These are phyloP conservation scores for Baccha elongata DNA, from an alignment of 2,888 invertebrate species.

Conservation along the genomic window DNA sequence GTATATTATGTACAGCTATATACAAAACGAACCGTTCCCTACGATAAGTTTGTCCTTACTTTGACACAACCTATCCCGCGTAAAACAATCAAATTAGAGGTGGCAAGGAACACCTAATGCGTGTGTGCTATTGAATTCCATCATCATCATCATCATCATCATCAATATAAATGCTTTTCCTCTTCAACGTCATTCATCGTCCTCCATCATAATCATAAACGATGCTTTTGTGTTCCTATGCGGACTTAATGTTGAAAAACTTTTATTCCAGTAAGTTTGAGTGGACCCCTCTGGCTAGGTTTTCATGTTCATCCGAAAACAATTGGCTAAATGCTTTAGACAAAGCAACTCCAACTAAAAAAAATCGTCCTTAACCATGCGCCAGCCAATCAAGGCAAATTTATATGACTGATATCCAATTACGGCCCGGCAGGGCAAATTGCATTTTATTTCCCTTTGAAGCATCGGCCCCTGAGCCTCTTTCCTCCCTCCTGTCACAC, in stretches of 20 bases:
- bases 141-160: conserved; percentile 44
- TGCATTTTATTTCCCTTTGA: conserved; percentile 75
- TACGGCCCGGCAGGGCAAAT: conserved; percentile 75
- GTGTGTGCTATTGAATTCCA: conserved; percentile 40
- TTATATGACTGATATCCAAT: conserved; percentile 76
- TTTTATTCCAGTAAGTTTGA: neutral
- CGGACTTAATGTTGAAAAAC: conserved; percentile 23
- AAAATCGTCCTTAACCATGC: conserved; percentile 26
- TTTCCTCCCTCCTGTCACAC: neutral
- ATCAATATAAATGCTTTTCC: conserved; percentile 11
- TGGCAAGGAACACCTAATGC: conserved; percentile 39
- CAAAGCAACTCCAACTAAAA: neutral
- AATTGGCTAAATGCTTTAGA: conserved; percentile 10
- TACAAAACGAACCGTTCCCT: too few species aligned
- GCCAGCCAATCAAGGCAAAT: conserved; percentile 73
- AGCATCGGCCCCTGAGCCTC: conserved; percentile 45
- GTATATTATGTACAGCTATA: too few species aligned
- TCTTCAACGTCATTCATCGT: conserved; percentile 17
- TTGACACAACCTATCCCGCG: neutral
- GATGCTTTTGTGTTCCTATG: conserved; percentile 9
- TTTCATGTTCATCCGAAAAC: conserved; percentile 42
- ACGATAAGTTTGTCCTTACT: neutral
- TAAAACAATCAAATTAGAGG: conserved; percentile 14
- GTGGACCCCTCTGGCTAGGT: conserved; percentile 12
- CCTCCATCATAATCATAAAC: conserved; percentile 12